Conservation (phyloP, 2,113 vertebrate species). For the Melanerpes formicivorus region DNA sequence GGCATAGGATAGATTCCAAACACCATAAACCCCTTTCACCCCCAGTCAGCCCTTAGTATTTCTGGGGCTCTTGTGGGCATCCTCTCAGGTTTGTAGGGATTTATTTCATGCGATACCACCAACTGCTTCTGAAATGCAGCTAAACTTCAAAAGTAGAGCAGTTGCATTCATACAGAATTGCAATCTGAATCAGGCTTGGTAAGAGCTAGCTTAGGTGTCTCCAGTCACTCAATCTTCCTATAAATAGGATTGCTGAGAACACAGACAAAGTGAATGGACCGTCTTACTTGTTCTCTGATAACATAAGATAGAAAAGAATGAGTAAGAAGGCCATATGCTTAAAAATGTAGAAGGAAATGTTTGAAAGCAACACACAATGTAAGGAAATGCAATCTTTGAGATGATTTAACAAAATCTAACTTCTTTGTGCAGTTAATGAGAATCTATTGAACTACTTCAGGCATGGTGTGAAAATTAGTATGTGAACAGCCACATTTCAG, state of each 20-base stretch:
- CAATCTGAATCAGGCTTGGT: neutral
- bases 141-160: neutral
- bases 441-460: neutral
- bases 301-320: neutral
- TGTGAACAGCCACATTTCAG: neutral
- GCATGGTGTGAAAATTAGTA: neutral
- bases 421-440: neutral
- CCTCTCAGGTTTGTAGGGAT: neutral
- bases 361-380: neutral
- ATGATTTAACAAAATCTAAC: neutral
- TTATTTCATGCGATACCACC: neutral
- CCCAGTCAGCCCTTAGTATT: neutral
- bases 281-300: neutral
- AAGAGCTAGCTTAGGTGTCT: neutral
- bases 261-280: neutral
- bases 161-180: neutral
- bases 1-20: no score
- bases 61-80: neutral
- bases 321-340: neutral
- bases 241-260: neutral
- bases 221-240: neutral
- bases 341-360: neutral
- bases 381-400: neutral
- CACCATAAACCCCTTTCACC: no score
- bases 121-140: neutral